Percentiles rank a stretch among this genome's conserved stretches.
Evolutionary conservation across 2,113 vertebrate species (phyloP).

Genomic region (Camarhynchus parvulus): DNA sequence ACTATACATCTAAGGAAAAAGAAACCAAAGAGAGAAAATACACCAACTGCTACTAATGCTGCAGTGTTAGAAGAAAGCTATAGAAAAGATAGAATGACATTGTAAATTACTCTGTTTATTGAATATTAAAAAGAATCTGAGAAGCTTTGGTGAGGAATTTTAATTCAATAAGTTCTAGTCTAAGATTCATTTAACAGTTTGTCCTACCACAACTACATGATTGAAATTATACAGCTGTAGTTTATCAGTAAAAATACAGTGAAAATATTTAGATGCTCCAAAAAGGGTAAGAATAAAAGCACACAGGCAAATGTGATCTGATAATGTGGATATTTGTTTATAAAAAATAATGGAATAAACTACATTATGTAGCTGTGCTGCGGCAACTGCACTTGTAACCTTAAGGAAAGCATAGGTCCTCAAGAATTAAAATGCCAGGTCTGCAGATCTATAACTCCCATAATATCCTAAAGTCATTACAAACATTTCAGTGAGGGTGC

Average conservation of each 20-base stretch:
- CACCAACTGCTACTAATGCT: background rate
- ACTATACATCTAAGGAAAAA: background rate
- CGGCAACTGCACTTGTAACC: background rate
- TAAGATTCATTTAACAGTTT: conserved; percentile 19
- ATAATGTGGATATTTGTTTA: background rate
- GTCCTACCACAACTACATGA: background rate
- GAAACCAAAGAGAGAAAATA: background rate
- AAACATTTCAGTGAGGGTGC: background rate
- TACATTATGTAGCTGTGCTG: background rate
- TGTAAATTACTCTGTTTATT: conserved; percentile 3
- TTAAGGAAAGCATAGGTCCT: background rate
- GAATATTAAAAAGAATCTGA: conserved; percentile 9
- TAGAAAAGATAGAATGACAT: background rate
- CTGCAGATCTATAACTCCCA: background rate
- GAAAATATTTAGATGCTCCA: background rate
- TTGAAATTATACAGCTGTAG: background rate
- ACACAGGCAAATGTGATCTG: background rate
- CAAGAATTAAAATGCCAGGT: background rate
- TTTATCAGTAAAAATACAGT: background rate
- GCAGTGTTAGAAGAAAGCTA: conserved; percentile 16
- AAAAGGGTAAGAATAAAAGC: background rate
- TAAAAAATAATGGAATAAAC: conserved; percentile 7
- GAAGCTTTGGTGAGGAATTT: conserved; percentile 4
- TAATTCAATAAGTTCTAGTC: background rate
- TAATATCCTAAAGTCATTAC: background rate